A percentile compares a stretch with the other conserved stretches of the same genome.
Conservation (phyloP, 2,797 vertebrate species). For the Pseudochirops cupreus region DNA sequence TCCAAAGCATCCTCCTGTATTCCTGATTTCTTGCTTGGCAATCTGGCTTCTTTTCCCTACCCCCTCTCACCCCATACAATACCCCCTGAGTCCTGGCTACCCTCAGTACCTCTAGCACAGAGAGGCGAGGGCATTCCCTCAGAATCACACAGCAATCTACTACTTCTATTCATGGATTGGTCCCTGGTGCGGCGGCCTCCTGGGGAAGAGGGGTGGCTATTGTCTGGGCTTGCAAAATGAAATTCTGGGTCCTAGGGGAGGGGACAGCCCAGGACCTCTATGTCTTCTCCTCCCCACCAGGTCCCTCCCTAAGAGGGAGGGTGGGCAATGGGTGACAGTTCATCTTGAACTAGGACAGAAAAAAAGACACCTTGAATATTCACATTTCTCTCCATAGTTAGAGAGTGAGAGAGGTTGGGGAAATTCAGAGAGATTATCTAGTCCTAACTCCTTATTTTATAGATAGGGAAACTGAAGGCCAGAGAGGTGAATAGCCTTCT, state of each 20-base stretch:
- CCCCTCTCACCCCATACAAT: not conserved
- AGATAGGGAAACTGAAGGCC: not conserved
- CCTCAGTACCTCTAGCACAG: not conserved
- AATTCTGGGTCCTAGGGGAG: not conserved
- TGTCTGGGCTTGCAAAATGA: not conserved
- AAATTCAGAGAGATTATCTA: not conserved
- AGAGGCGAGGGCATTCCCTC: not conserved
- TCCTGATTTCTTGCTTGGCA: not conserved
- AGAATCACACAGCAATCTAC: not conserved
- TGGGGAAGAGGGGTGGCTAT: not conserved
- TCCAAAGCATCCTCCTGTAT: not conserved
- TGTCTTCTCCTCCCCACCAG: not conserved
- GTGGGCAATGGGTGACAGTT: not conserved
- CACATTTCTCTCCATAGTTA: not conserved
- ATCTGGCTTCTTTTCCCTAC: not conserved
- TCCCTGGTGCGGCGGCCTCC: not conserved
- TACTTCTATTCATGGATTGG: not conserved
- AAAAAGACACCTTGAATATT: not conserved
- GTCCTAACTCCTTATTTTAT: not conserved
- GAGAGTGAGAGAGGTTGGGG: not conserved
- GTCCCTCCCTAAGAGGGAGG: not conserved
- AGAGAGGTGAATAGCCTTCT: not conserved
- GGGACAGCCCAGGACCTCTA: not conserved
- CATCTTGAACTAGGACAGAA: not conserved
- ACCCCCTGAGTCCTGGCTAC: not conserved